phyloP scores from a whole-genome alignment of 1,140 invertebrate species.

The Aphidius ervi region DNA sequence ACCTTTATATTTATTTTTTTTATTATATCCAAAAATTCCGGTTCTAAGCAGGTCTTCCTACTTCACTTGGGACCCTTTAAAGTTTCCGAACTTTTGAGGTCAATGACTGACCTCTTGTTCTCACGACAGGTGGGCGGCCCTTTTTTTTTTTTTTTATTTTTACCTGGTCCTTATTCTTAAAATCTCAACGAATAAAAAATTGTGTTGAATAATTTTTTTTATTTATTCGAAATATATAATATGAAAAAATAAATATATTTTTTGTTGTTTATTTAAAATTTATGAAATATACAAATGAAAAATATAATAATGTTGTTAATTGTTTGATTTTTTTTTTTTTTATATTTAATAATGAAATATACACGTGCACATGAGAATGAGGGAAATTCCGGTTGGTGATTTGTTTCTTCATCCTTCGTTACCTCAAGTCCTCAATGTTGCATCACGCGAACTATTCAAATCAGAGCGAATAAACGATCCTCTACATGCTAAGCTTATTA shows the following conservation, averaged over 20 bases:
- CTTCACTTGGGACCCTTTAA: not conserved
- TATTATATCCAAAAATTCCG: slow-evolving; percentile 2
- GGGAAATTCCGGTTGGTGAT: not conserved
- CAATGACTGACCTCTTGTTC: slow-evolving; percentile 20
- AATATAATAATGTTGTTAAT: no score
- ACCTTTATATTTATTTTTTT: not conserved
- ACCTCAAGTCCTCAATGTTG: not conserved
- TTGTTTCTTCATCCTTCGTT: not conserved
- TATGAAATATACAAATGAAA: no score
- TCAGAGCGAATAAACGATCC: not conserved
- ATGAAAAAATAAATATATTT: not conserved
- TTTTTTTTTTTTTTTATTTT: not conserved
- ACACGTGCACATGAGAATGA: not conserved
- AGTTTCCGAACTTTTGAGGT: slow-evolving; percentile 10
- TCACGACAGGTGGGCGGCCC: slow-evolving; percentile 8
- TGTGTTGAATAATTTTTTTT: no score
- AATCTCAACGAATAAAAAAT: no score
- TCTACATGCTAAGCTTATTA: no score
- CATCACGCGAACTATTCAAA: slow-evolving; percentile 9
- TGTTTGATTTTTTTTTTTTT: not conserved
- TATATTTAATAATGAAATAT: no score
- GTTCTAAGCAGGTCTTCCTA: slow-evolving; percentile 2
- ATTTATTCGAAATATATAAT: not conserved
- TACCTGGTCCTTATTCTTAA: no score
- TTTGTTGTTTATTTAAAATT: not conserved